A percentile compares a stretch with the other conserved stretches of the same genome.
phyloP scores from a whole-genome alignment of 1,140 invertebrate genomes.

The Cyclina sinensis region DNA sequence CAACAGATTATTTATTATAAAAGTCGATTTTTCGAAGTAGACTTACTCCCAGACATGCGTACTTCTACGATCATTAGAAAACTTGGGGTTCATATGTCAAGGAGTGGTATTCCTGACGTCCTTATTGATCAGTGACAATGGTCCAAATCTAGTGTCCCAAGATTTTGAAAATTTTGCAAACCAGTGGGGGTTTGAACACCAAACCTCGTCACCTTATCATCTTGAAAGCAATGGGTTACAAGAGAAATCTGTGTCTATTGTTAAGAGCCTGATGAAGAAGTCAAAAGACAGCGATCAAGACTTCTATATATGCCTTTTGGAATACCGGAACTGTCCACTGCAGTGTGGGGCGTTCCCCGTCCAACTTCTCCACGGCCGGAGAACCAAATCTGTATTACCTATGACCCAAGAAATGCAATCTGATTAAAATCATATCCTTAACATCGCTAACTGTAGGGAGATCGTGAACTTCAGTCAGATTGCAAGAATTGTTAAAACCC shows the following conservation, averaged over 20 bases:
- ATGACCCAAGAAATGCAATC: background rate
- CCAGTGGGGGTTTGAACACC: constrained; percentile 14
- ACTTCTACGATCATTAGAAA: background rate
- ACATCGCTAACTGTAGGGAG: too few relatives aligned
- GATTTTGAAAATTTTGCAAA: constrained; percentile 34
- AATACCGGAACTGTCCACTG: constrained; percentile 39
- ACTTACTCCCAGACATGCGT: background rate
- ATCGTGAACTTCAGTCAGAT: too few relatives aligned
- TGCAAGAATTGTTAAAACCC: background rate
- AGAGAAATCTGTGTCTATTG: constrained; percentile 29
- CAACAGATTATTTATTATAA: too few relatives aligned
- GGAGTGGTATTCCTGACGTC: background rate
- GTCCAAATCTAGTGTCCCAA: background rate
- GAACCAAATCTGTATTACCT: background rate
- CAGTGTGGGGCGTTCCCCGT: background rate
- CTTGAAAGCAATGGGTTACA: background rate
- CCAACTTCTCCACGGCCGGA: background rate
- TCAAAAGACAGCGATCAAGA: constrained; percentile 5
- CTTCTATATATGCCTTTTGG: background rate
- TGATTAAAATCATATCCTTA: too few relatives aligned
- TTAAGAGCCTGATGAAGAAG: background rate
- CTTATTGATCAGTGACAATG: constrained; percentile 16
- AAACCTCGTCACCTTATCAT: background rate
- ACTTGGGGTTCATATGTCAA: background rate
- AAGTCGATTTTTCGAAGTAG: too few relatives aligned